Base-by-base conservation (phyloP, 2,113 vertebrate genomes). In the Oryzias woworae region DNA sequence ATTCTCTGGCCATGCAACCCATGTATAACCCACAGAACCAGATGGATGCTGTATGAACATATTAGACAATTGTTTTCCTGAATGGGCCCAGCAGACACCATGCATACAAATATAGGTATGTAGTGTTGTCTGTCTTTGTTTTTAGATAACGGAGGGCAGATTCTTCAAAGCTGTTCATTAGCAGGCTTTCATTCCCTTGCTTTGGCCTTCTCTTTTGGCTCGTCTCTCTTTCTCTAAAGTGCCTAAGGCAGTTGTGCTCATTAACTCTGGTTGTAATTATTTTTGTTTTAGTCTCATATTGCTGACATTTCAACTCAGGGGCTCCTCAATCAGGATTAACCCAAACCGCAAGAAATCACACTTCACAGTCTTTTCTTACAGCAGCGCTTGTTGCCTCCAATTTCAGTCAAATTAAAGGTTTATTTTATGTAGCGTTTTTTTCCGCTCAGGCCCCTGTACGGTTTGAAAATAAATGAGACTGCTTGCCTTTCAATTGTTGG, bases 291-390 rank as follows among this genome's bases (percentile, higher is more conserved):
- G 86, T 89, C 86, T 91, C 90, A 85, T 87, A 88, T 90, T 90
- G 85, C 88, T 89, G 90, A 90, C 88, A 88, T 91, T 88, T 91
- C 87, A 89, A 86, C 88, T 89, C 88, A 78, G 75, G 74, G 84
- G 87, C 86, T 88, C 85, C 78, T 91, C 87, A 88, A 88, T 91
- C 87, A 91, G 87, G 88, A 91, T 91, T 89, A 91, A 84, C 86
- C 81, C 66, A 84, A 87, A 91, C 90, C 86, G 67, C 88, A 89
- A 87, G 77, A 85, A 88, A 80, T 89, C 85, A 88, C 88, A 91
- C 86, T 89, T 89, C 77, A 85, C 74, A 84, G 76, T 62, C 76
- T 74, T 86, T 82, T 83, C 71, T 85, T 81, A 85, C 83, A 80
- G 87, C 84, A 86, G 85, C 63, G 66, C 83, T 81, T 89, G 88